These are phyloP conservation scores for Magallana ariakensis DNA, from an alignment of 1,140 invertebrate genomes.

Conservation along the genomic window DNA sequence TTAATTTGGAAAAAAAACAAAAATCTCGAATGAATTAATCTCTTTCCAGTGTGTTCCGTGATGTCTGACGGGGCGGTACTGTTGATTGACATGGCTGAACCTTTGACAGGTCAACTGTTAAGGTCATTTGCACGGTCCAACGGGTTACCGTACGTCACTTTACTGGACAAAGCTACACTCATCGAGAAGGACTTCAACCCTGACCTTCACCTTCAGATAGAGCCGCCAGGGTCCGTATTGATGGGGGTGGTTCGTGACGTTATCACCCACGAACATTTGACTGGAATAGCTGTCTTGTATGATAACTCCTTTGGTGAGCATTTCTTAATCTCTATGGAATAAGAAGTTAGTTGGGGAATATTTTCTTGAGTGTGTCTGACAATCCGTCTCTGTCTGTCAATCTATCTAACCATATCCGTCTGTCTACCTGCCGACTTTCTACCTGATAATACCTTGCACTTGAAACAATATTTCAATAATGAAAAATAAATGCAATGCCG, in stretches of 20 bases:
- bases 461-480: no score
- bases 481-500: no score
- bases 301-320: conserved; percentile 89
- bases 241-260: conserved; percentile 85
- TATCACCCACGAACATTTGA: conserved; percentile 89
- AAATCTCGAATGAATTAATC: not conserved
- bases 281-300: conserved; percentile 93
- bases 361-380: no score
- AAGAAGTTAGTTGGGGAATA: no score
- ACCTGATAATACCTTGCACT: no score
- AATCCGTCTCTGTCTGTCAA: no score
- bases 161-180: conserved; percentile 64
- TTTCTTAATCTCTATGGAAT: not conserved
- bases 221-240: conserved; percentile 67
- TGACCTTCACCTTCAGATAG: conserved; percentile 55
- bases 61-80: conserved; percentile 54
- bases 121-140: conserved; percentile 56
- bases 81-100: conserved; percentile 63
- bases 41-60: conserved; percentile 60
- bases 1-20: no score
- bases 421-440: no score
- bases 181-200: conserved; percentile 46
- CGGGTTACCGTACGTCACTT: conserved; percentile 62
- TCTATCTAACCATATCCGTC: no score
- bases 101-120: conserved; percentile 57